These are phyloP conservation scores for Agriopis leucophaearia DNA, from an alignment of 2,888 invertebrate genomes.

Conservation along the genomic window DNA sequence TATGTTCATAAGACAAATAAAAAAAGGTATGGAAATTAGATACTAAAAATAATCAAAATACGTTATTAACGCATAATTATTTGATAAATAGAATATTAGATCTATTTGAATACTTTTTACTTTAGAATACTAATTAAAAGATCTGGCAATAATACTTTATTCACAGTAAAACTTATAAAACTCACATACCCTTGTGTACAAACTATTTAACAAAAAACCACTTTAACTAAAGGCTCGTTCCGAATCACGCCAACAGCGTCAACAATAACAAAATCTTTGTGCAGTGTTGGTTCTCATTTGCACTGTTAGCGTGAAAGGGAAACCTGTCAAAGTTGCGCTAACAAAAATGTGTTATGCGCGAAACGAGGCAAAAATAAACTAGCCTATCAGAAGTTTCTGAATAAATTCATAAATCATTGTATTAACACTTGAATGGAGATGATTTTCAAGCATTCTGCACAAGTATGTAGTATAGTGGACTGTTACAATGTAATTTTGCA, in stretches of 20 bases:
- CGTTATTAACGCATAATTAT: neutral
- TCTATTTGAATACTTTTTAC: no score
- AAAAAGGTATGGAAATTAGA: neutral
- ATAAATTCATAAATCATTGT: neutral
- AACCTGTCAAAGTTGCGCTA: neutral
- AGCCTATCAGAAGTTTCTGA: neutral
- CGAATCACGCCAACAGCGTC: no score
- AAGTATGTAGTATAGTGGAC: conserved; percentile 11
- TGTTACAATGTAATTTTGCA: conserved; percentile 5
- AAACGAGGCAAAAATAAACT: neutral
- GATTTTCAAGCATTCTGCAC: conserved; percentile 26
- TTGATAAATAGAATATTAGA: conserved; percentile 1
- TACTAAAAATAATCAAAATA: neutral
- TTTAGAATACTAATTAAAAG: neutral
- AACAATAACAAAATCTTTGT: no score
- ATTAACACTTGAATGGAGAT: conserved; percentile 21
- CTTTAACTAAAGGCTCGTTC: no score
- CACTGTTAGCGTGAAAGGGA: no score
- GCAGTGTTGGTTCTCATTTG: no score
- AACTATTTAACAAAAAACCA: neutral
- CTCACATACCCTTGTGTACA: neutral
- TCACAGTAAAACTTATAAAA: neutral
- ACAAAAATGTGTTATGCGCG: neutral
- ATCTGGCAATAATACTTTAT: conserved; percentile 9
- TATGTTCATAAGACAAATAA: no score